Base-by-base conservation (phyloP, 2,113 vertebrate species). In the Serinus canaria region DNA sequence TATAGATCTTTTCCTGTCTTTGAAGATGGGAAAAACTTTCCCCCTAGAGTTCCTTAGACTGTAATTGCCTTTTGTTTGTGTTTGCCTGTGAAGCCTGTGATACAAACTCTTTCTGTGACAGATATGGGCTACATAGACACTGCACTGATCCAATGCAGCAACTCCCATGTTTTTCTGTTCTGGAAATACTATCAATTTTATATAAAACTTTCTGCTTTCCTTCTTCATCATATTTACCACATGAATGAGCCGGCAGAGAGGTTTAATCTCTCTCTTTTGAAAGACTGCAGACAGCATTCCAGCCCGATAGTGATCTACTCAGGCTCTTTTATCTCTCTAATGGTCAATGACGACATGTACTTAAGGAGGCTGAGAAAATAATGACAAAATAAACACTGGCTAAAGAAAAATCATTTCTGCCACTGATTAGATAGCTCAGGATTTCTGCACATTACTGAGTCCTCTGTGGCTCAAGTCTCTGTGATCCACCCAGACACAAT, bases 281-380 rank as follows among this genome's bases (percentile, higher is more conserved):
- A 92, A 95, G 84, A 67, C 58, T n/a, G 46, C 72, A 76, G 81
- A 55, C 81, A 72, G 30, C 23, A 27, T 83, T 83, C n/a, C 43
- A 90, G 67, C 75, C 70, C 2, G 9, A 83, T 81, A 67, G 75
- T 47, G 88, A 94, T 92, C 85, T 88, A 17, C 80, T 80, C 70
- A 27, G 59, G 53, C 67, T 95, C 85, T 80, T 96, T 80, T 83
- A 86, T 97, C 94, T 94, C 88, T 85, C 79, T 94, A 90, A 92
- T 80, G 92, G 90, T 92, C 90, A 95, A 27, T 92, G 47, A 72
- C 94, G 94, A 93, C 92, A 90, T 8, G 59, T 67, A 86, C 89
- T 97, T 95, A 95, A 90, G 68, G 75, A 90, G 50, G 75, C 72
- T 77, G 72, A 90, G 88, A 74, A 96, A 96, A 94, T 94, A 91